Percentiles rank a stretch among this genome's conserved stretches.
phyloP scores from a whole-genome alignment of 2,797 vertebrate genomes.

The Streptopelia turtur region DNA sequence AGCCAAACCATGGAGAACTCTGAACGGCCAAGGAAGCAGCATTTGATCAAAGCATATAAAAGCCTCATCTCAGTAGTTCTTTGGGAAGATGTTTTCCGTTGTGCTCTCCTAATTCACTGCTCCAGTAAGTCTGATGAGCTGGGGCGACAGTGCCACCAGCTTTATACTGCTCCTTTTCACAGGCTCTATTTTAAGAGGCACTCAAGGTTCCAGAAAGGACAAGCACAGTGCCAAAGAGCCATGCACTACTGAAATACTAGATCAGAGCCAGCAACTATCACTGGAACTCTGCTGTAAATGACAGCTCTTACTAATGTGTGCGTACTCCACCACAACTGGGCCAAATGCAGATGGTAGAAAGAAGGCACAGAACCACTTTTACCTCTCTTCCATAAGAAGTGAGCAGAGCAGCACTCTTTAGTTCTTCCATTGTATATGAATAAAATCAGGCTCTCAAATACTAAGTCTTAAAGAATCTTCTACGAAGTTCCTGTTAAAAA shows the following conservation, averaged over 20 bases:
- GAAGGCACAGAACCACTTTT: neutral
- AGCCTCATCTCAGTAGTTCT: neutral
- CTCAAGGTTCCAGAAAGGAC: neutral
- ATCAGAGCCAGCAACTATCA: neutral
- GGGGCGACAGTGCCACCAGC: neutral
- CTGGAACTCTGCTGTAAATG: neutral
- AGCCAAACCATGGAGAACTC: neutral
- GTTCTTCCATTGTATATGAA: neutral
- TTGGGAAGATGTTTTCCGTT: neutral
- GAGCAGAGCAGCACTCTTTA: neutral
- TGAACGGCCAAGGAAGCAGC: neutral
- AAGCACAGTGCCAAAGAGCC: neutral
- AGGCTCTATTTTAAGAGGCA: neutral
- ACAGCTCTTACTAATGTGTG: neutral
- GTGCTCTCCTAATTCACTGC: neutral
- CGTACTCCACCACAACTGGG: neutral
- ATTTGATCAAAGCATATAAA: neutral
- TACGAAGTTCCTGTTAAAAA: neutral
- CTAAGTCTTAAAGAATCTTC: neutral
- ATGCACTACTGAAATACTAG: neutral
- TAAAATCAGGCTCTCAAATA: neutral
- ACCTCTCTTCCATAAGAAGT: neutral
- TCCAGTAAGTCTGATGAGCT: accelerated
- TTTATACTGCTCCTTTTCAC: neutral
- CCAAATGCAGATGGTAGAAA: neutral